Conservation (phyloP, 2,888 invertebrate species). For the Thymelicus lineola region DNA sequence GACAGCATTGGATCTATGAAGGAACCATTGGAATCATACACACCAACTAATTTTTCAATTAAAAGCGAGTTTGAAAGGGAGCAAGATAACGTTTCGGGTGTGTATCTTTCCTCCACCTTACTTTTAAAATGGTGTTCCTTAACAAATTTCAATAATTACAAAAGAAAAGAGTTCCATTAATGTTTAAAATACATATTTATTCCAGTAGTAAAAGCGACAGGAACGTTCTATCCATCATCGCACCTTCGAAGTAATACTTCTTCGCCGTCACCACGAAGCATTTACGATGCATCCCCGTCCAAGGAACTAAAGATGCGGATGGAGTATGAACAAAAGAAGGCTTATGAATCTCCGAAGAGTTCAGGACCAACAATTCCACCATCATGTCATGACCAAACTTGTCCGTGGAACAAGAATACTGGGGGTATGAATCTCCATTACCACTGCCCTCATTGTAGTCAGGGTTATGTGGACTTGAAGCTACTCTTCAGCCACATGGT, state of each 20-base stretch:
- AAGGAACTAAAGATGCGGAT: conserved; percentile 76
- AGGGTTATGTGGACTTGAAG: conserved; percentile 78
- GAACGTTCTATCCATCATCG: conserved; percentile 95
- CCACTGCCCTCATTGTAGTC: conserved; percentile 78
- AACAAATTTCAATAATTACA: not conserved
- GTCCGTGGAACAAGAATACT: conserved; percentile 75
- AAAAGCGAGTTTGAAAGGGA: conserved; percentile 81
- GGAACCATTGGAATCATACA: conserved; percentile 66
- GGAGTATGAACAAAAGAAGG: conserved; percentile 72
- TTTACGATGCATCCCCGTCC: conserved; percentile 82
- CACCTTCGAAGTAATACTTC: conserved; percentile 84
- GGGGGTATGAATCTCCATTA: conserved; percentile 80
- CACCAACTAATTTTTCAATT: conserved; percentile 75
- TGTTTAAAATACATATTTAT: conserved; percentile 58
- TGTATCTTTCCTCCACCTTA: conserved; percentile 59
- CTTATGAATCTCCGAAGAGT: conserved; percentile 65
- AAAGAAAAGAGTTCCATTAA: conserved; percentile 20
- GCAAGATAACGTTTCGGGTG: conserved; percentile 80
- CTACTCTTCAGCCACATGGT: conserved; percentile 79
- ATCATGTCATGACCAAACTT: conserved; percentile 85
- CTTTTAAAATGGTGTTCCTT: not conserved
- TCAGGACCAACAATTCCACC: conserved; percentile 81
- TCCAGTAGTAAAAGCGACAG: conserved; percentile 96
- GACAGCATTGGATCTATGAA: conserved; percentile 73
- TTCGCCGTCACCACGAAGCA: conserved; percentile 81